Conservation (phyloP, 2,888 invertebrate genomes). For the Spisula solida region DNA sequence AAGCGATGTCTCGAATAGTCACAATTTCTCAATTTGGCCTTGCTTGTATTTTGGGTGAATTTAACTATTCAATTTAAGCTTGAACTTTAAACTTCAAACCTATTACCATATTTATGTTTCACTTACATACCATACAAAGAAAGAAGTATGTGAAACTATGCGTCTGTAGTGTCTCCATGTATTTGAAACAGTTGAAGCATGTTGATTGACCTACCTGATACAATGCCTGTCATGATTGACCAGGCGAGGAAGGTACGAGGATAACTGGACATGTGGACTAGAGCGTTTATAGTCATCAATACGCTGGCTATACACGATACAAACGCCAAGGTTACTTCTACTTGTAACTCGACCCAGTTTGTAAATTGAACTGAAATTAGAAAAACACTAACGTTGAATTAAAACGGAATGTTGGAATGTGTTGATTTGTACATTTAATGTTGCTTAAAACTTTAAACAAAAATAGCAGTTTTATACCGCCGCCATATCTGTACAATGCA, state of each 20-base stretch:
- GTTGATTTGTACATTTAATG: no score
- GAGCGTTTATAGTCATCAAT: constrained; percentile 52
- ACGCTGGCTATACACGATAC: constrained; percentile 57
- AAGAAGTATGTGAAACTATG: neutral
- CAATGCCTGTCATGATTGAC: constrained; percentile 37
- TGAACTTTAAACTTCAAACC: neutral
- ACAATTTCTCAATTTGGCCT: no score
- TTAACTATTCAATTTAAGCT: no score
- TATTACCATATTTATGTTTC: neutral
- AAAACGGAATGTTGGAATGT: neutral
- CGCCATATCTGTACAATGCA: no score
- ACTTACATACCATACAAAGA: neutral
- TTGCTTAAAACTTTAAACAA: no score
- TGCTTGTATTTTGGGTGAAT: no score
- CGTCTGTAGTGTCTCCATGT: neutral
- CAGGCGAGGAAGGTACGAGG: constrained; percentile 56
- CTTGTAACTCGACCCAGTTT: constrained; percentile 63
- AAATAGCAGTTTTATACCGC: no score
- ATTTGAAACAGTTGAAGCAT: neutral
- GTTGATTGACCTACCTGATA: constrained; percentile 57
- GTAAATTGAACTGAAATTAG: constrained; percentile 59
- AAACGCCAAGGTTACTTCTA: constrained; percentile 64
- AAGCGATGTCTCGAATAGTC: no score
- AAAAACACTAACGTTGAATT: neutral
- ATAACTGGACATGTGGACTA: constrained; percentile 39